Evolutionary conservation across 2,888 invertebrate species (phyloP), one percentile per base, ranked within the genome.

Genomic region (Mylabris sibirica): DNA sequence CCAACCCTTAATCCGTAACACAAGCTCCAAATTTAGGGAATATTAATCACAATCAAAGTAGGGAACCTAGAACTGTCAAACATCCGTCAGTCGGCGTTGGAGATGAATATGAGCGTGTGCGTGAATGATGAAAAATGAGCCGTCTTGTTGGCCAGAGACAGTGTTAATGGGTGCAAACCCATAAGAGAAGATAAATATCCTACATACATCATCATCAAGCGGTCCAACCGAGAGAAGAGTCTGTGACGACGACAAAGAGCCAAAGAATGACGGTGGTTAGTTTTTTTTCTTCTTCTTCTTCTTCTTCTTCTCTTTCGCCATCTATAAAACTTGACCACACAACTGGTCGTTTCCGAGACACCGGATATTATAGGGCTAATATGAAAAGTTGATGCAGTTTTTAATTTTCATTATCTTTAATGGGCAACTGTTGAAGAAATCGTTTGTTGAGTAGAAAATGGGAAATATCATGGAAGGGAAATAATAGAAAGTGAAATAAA

Each of bases 11-110:
- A 79, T 78, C 78, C 74, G n/a, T 74, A 72, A 69, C 77, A 70
- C 75, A 74, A 76, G 74, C 77, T 77, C 78, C 77, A 73, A 79
- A 79, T 78, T 79, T 77, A 64, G 75, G 66, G 78, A 79, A 79
- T 81, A 81, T 81, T 81, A 81, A 81, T 81, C 81, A 81, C 81
- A 81, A 81, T 81, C 81, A 30, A 81, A 78, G 78, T 75, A 76
- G 44, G 74, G 73, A n/a, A n/a, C 74, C 68, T 66, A 70, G 74
- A 72, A 75, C 73, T 30, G 79, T 77, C 79, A 79, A 77, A 74
- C 75, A 76, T 79, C 74, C 77, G 77, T 79, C 80, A 78, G 76
- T 78, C 78, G 69, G 69, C 12, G 77, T 77, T 75, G 79, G 77
- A 76, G 78, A 79, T 79, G 79, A 77, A 79, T 78, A 74, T 63